phyloP scores from a whole-genome alignment of 2,113 vertebrate species.

The Capreolus pygargus region DNA sequence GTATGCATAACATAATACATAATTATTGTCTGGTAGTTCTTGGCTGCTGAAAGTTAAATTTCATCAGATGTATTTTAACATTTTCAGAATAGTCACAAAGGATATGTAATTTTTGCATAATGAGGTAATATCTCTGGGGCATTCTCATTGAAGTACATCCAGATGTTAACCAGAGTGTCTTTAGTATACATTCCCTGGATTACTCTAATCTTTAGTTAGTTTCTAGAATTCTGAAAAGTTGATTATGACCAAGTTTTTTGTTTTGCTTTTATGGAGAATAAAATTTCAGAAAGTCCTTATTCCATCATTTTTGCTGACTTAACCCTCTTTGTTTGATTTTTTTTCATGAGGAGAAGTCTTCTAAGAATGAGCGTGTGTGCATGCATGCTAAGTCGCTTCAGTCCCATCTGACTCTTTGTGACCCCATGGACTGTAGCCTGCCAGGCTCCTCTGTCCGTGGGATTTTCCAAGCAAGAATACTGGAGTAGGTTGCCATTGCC shows the following conservation, averaged over 20 bases:
- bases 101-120: conserved; percentile 77
- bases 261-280: neutral
- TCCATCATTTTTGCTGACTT: neutral
- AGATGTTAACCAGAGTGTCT: neutral
- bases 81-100: conserved; percentile 76
- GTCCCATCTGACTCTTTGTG: neutral
- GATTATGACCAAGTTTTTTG: neutral
- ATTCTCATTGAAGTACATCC: neutral
- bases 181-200: neutral
- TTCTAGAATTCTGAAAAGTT: neutral
- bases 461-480: neutral
- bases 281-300: neutral
- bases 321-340: neutral
- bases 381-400: neutral
- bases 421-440: neutral
- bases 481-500: neutral
- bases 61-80: conserved; percentile 71
- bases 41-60: conserved; percentile 76
- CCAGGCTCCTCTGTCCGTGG: neutral
- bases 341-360: neutral
- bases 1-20: conserved; percentile 76
- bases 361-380: neutral
- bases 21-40: conserved; percentile 76
- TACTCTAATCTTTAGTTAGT: neutral
- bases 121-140: conserved; percentile 78